A percentile compares a stretch with the other conserved stretches of the same genome.
These are phyloP conservation scores for Iguana delicatissima DNA, from an alignment of 2,797 vertebrate species.

Conservation along the genomic window DNA sequence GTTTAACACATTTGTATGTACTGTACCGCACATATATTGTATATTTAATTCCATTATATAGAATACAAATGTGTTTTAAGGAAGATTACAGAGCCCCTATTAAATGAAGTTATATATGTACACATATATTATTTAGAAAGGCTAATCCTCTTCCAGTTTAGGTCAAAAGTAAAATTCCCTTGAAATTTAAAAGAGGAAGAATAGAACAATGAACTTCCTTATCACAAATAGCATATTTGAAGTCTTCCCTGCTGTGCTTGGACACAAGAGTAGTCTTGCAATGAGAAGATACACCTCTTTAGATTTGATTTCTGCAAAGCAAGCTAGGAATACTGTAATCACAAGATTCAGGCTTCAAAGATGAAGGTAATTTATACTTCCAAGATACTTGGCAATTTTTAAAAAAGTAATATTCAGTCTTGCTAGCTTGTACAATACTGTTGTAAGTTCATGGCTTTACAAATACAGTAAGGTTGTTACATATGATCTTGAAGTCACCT, in stretches of 20 bases:
- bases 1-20: constrained; percentile 1
- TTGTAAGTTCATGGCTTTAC: neutral
- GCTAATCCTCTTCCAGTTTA: constrained; percentile 3
- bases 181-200: constrained; percentile 9
- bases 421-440: neutral
- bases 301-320: neutral
- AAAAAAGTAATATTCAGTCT: neutral
- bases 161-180: constrained; percentile 8
- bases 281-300: neutral
- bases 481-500: neutral
- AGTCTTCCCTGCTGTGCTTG: neutral
- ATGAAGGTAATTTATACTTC: neutral
- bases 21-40: neutral
- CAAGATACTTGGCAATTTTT: neutral
- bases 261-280: neutral
- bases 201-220: neutral
- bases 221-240: constrained; percentile 1
- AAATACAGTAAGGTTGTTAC: neutral
- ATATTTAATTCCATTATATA: neutral
- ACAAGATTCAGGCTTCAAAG: neutral
- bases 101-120: neutral
- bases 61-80: neutral
- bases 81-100: neutral
- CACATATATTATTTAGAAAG: neutral
- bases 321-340: neutral